Evolutionary conservation across 2,888 invertebrate species (phyloP), one percentile per base, ranked within the genome.

Genomic region (Drosophila greeni): DNA sequence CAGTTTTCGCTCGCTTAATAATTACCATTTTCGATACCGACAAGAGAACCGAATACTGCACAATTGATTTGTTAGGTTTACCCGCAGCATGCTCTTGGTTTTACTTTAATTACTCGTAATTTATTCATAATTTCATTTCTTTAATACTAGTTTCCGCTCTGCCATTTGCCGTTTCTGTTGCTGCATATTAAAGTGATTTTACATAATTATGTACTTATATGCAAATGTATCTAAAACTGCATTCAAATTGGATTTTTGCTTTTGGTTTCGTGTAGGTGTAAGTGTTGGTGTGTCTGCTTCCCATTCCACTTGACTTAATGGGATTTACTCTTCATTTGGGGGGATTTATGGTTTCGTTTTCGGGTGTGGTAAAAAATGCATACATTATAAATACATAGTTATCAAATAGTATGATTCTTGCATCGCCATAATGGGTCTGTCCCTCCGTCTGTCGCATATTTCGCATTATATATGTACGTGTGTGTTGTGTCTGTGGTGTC

Each of bases 371-470:
- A 84, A 85, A 84, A 84, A 84, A 77, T 76, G 76, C 85, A 81
- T 84, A 85, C 81, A 84, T 81, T 82, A 84, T 85, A 84, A 84
- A 84, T 84, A 84, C 83, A 84, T 84, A 84, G 81, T 77, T 84
- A 76, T 83, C 84, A 81, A 83, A 83, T 77, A 79, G 79, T 78
- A 68, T 74, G 70, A 66, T 58, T 52, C 20, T 34, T 68, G 60
- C 59, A 33, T 56, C 56, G 45, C 65, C 26, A 59, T 33, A 60
- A 37, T 58, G 31, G 59, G 54, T 70, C 45, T 67, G 39, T 56
- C 45, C 48, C 24, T 39, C 45, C 59, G 42, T 29, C 39, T 48
- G 36, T 56, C 23, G 37, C 20, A 39, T 26, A 42, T 42, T 42
- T 42, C 42, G 24, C 42, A 16, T 26, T 26, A 24, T 24, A 24